A percentile compares a stretch with the other conserved stretches of the same genome.
Conservation (phyloP, 2,888 invertebrate species). For the Chydorus sphaericus region DNA sequence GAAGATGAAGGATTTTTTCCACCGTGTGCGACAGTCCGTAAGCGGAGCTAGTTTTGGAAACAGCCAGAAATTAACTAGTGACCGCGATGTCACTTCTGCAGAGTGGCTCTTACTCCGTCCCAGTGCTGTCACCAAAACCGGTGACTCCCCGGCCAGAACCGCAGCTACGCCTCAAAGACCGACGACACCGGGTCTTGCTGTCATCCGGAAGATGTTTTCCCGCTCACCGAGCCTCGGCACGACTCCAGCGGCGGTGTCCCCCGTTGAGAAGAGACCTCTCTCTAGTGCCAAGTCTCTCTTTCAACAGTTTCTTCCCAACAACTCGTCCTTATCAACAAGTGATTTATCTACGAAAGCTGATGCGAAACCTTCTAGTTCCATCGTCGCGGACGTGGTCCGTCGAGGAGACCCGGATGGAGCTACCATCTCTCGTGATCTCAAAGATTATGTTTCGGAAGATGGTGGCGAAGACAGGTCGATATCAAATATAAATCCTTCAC, state of each 20-base stretch:
- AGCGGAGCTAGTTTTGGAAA: neutral
- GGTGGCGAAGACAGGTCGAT: neutral
- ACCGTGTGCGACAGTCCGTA: neutral
- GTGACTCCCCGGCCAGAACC: neutral
- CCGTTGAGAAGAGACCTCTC: neutral
- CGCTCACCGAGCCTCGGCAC: neutral
- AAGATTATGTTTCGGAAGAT: neutral
- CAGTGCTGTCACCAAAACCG: neutral
- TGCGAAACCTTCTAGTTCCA: neutral
- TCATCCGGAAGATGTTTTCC: conserved; percentile 6
- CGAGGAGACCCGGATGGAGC: conserved; percentile 15
- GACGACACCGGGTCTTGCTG: conserved; percentile 4
- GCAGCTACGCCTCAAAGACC: neutral
- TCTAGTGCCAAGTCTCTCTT: neutral
- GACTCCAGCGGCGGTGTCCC: neutral
- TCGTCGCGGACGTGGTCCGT: neutral
- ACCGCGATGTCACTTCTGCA: neutral
- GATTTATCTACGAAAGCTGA: neutral
- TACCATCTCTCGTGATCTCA: conserved; percentile 10
- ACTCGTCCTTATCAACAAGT: neutral
- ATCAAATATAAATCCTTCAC: too few species aligned
- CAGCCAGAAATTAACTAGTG: neutral
- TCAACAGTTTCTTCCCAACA: neutral
- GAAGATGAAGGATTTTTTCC: conserved; percentile 6
- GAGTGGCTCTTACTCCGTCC: conserved; percentile 11